Evolutionary conservation across 2,888 invertebrate genomes (phyloP).

Genomic region (Ornithoptera alexandrae): DNA sequence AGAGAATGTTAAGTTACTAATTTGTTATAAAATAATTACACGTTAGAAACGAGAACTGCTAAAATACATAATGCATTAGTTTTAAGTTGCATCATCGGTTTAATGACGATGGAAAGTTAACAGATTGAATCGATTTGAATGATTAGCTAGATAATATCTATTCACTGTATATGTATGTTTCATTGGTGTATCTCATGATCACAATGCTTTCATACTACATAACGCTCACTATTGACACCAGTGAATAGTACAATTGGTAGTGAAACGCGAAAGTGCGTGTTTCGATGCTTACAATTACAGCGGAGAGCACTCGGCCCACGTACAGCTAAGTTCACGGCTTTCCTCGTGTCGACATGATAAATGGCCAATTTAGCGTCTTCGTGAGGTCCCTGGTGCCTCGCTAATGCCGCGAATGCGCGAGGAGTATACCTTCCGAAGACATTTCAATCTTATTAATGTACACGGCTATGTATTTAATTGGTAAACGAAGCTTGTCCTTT

Average conservation of each 20-base stretch:
- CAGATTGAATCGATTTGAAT: not conserved
- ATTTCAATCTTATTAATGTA: conserved; percentile 12
- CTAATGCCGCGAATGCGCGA: conserved; percentile 6
- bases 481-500: not conserved
- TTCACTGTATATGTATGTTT: not conserved
- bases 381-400: conserved; percentile 6
- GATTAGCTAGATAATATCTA: not conserved
- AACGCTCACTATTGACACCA: conserved; percentile 2
- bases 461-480: conserved; percentile 1
- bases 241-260: conserved; percentile 22
- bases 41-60: not conserved
- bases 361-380: conserved; percentile 23
- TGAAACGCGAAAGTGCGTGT: conserved; percentile 26
- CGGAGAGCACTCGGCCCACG: conserved; percentile 23
- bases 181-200: not conserved
- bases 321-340: conserved; percentile 14
- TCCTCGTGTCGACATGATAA: conserved; percentile 25
- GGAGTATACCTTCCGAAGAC: not conserved
- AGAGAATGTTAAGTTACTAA: not conserved
- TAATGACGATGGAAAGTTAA: not conserved
- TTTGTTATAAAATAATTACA: conserved; percentile 13
- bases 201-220: not conserved
- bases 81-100: not conserved
- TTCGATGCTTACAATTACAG: conserved; percentile 19
- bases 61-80: not conserved